Percentiles rank a stretch among this genome's conserved stretches.
phyloP scores from a whole-genome alignment of 2,888 invertebrate species.

The Carpatolechia fugitivella region DNA sequence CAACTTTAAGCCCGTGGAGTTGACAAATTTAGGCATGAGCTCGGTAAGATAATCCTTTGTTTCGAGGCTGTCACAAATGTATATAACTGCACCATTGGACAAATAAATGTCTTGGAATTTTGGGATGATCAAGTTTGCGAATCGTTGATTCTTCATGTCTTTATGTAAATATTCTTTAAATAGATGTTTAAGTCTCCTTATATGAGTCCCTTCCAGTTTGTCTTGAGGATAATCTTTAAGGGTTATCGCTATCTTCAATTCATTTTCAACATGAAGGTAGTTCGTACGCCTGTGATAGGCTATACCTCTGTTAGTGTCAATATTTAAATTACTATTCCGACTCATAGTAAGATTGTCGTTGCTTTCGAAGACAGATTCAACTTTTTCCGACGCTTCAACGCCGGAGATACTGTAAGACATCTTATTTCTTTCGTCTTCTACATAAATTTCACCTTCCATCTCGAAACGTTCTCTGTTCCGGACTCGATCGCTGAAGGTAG shows the following conservation, averaged over 20 bases:
- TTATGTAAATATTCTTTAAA: slow-evolving; percentile 67
- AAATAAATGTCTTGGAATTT: slow-evolving; percentile 67
- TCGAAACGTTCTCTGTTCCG: slow-evolving; percentile 21
- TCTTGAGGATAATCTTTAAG: slow-evolving; percentile 65
- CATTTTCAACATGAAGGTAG: slow-evolving; percentile 63
- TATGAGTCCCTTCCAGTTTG: slow-evolving; percentile 65
- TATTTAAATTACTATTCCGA: slow-evolving; percentile 54
- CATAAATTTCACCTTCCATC: neutral
- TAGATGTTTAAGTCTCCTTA: slow-evolving; percentile 58
- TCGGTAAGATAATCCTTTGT: slow-evolving; percentile 65
- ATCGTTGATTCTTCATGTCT: slow-evolving; percentile 61
- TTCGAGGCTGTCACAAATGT: slow-evolving; percentile 68
- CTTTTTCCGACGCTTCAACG: slow-evolving; percentile 49
- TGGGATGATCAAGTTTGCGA: slow-evolving; percentile 59
- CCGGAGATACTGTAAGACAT: slow-evolving; percentile 32
- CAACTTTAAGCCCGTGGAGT: slow-evolving; percentile 60
- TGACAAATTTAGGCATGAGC: slow-evolving; percentile 58
- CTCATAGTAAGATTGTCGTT: slow-evolving; percentile 46
- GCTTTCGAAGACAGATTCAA: slow-evolving; percentile 54
- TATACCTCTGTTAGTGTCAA: slow-evolving; percentile 65
- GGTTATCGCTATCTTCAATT: slow-evolving; percentile 63
- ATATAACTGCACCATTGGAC: slow-evolving; percentile 69
- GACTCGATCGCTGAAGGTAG: slow-evolving; percentile 33
- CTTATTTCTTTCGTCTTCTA: slow-evolving; percentile 16
- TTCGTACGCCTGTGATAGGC: slow-evolving; percentile 69